Evolutionary conservation across 2,797 vertebrate genomes (phyloP), one percentile per base, ranked within the genome.

Genomic region (Eospalax fontanierii): DNA sequence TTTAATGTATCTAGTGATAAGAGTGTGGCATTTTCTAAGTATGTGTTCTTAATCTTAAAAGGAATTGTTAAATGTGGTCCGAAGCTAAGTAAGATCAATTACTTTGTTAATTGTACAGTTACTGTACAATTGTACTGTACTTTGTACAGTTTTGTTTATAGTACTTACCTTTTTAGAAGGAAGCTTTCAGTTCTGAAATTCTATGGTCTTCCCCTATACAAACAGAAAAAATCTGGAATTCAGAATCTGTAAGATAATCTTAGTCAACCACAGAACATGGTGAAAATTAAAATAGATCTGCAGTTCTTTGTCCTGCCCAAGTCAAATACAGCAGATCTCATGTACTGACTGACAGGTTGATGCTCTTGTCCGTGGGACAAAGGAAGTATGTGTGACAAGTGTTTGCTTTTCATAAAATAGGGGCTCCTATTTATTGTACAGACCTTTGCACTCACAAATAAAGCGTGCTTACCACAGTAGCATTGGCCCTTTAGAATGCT

Each of bases 181-280:
- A 22, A 4, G 12, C 4, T 0, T 82, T 74, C 15, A 54, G 35
- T 71, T 89, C n/a, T 84, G 46, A 73, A 76, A 65, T 71, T 73
- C 35, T 8, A 11, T 19, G n/a, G 30, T 73, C 33, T 16, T 68
- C 35, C 30, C 3, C 28, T 38, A 35, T 57, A 63, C 26, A 71
- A 87, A n/a, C 74, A 38, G 46, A 40, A 89, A 95, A n/a, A 89
- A 38, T 90, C 80, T 95, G 89, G 61, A 91, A 14, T 54, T 15
- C 14, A 54, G 8, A 54, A 11, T 46, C 24, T 71, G 1, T 24
- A 66, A 14, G 54, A 10, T 89, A 79, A 11, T 70, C 2, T 85
- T 16, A 87, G 3, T 79, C 40, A 46, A 33, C 30, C 22, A 15
- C 10, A 33, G 50, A 15, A 65, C 22, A 40, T 46, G 40, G 46